Percentiles rank a stretch among this genome's conserved stretches.
These are phyloP conservation scores for Anguilla rostrata DNA, from an alignment of 2,113 vertebrate species.

Conservation along the genomic window DNA sequence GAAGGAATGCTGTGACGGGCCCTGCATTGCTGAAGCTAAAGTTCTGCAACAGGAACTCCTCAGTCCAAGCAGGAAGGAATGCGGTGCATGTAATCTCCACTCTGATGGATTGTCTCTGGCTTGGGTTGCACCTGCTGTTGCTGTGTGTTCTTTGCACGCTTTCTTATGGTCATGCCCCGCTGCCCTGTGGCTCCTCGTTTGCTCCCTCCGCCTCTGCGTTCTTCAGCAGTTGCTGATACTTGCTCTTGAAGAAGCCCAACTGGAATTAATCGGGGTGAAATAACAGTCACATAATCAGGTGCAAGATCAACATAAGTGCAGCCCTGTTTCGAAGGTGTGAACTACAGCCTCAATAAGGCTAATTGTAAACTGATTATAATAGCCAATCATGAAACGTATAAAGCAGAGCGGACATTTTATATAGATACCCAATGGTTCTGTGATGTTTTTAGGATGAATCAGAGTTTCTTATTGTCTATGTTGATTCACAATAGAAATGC, in stretches of 20 bases:
- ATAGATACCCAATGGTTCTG: too few relatives aligned
- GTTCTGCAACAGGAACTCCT: neutral
- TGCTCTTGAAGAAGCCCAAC: conserved; percentile 94
- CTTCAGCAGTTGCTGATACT: conserved; percentile 84
- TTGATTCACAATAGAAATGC: neutral
- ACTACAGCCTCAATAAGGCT: neutral
- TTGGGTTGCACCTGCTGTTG: neutral
- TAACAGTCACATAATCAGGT: neutral
- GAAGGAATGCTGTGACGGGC: neutral
- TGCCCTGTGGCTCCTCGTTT: conserved; percentile 50
- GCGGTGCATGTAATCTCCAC: neutral
- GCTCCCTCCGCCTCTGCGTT: conserved; percentile 73
- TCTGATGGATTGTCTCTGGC: neutral
- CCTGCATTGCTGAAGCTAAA: neutral
- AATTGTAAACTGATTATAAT: neutral
- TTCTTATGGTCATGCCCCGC: conserved; percentile 44
- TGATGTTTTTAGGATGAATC: too few relatives aligned
- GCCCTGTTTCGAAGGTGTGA: neutral
- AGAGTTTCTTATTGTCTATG: neutral
- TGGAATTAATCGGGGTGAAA: conserved; percentile 46
- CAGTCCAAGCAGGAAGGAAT: neutral
- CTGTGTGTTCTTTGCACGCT: neutral
- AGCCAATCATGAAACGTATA: neutral
- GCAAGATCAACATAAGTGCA: neutral
- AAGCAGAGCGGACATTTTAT: too few relatives aligned